Base-by-base conservation (phyloP, 2,797 vertebrate species). In the Philypnodon macrostomus region DNA sequence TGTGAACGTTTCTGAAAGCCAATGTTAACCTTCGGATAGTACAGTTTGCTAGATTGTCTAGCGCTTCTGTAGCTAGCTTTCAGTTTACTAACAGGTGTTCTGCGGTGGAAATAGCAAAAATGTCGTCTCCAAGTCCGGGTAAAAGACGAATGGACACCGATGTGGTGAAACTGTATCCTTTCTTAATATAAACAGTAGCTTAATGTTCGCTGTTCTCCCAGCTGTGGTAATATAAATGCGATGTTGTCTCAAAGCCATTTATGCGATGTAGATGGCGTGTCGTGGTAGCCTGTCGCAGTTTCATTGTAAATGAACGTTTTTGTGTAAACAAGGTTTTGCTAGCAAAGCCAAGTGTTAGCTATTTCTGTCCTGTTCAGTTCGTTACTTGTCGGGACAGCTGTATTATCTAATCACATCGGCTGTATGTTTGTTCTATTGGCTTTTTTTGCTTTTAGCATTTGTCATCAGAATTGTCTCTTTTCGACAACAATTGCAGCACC, bases 81-180 rank as follows among this genome's bases (percentile, higher is more conserved):
- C 79, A 67, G 74, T 81, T 77, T 59, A 65, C 70, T 79, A 53
- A 42, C 63, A 64, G 77, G 80, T 69, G 77, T 73, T 83, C 79
- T 84, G 70, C 80, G 69, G 81, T 75, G 85, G 84, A 83, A 84
- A 95, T 89, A 97, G 94, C 66, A 75, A 88, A 87, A 85, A 95
- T 96, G 94, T 96, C 94, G 90, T 96, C 94, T 90, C 94, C 94
- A 84, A 95, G 94, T 89, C 94, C 94, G 81, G 94, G 93, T 85
- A 96, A 96, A 88, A 91, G 94, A 90, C 93, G 94, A 90, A 96
- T 96, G 94, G 94, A 96, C 88, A 96, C 94, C 88, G 94, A 96
- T 85, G 94, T 96, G 90, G 94, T 96, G 89, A 96, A 96, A 92
- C 94, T 96, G 94, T 96, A 96, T 96, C 94, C 93, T 94, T 92